These are phyloP conservation scores for Magallana nippona DNA, from an alignment of 2,888 invertebrate genomes.

Conservation along the genomic window DNA sequence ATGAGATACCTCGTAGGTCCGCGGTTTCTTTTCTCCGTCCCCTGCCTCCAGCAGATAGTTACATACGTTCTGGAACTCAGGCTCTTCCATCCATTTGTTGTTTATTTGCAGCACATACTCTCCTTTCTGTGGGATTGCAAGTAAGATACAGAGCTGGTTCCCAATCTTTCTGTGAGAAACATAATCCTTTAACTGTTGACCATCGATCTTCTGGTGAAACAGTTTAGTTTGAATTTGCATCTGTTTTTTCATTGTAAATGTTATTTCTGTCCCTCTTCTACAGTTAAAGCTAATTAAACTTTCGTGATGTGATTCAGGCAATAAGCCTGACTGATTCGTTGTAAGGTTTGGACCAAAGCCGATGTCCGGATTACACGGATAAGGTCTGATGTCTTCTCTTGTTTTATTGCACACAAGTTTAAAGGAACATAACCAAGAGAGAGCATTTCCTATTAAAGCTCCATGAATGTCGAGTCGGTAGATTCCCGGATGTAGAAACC, in stretches of 20 bases:
- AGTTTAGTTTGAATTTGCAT: conserved; percentile 37
- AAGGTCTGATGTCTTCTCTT: conserved; percentile 40
- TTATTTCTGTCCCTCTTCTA: conserved; percentile 32
- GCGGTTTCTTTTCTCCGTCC: conserved; percentile 19
- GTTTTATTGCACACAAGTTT: conserved; percentile 57
- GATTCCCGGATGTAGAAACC: conserved; percentile 59
- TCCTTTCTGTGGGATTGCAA: conserved; percentile 55
- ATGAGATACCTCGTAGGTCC: conserved; percentile 17
- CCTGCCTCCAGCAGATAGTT: conserved; percentile 56
- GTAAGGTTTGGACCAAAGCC: conserved; percentile 60
- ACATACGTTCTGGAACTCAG: conserved; percentile 52
- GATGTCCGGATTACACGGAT: conserved; percentile 54
- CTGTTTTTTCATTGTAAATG: conserved; percentile 17
- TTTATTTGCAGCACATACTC: conserved; percentile 56
- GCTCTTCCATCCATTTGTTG: conserved; percentile 46
- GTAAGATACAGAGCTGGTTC: conserved; percentile 45
- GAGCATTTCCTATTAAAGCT: conserved; percentile 42
- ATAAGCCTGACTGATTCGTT: conserved; percentile 54
- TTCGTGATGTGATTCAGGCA: conserved; percentile 51
- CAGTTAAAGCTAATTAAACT: conserved; percentile 50
- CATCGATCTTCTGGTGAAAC: conserved; percentile 44
- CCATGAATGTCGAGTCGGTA: conserved; percentile 55
- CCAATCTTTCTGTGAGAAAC: conserved; percentile 34
- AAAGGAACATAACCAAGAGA: conserved; percentile 54
- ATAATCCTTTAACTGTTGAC: conserved; percentile 25